Conservation (phyloP, 2,797 vertebrate genomes). For the Champsocephalus gunnari region DNA sequence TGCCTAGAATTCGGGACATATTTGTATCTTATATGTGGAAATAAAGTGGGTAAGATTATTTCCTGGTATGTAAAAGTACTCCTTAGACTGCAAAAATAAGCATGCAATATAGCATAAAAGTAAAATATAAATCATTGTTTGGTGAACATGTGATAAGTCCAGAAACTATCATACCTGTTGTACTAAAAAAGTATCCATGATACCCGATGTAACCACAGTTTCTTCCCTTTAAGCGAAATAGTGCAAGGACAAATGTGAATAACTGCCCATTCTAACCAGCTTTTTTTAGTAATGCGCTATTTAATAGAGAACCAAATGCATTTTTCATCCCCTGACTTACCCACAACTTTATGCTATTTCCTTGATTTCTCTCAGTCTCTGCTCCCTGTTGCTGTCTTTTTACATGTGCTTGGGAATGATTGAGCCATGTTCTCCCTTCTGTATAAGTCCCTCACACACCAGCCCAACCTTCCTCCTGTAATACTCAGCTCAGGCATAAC, state of each 20-base stretch:
- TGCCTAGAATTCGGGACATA: too few relatives aligned
- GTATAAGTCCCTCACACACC: constrained; percentile 1
- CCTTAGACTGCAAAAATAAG: background rate
- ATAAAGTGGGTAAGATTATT: background rate
- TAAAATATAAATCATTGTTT: background rate
- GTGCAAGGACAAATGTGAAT: background rate
- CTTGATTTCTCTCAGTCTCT: constrained; percentile 45
- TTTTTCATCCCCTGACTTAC: constrained; percentile 7
- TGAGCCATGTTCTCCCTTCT: constrained; percentile 52
- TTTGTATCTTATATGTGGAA: background rate
- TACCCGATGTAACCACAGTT: background rate
- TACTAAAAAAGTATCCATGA: background rate
- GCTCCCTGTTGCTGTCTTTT: constrained; percentile 47
- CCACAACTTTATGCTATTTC: constrained; percentile 25
- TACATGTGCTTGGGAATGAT: constrained; percentile 53
- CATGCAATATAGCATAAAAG: background rate
- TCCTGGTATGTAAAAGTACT: background rate
- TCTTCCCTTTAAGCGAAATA: constrained; percentile 10
- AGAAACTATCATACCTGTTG: background rate
- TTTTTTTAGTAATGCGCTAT: constrained; percentile 13
- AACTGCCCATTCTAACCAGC: background rate
- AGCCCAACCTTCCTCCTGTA: constrained; percentile 23
- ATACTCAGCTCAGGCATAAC: constrained; percentile 54
- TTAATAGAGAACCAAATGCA: constrained; percentile 13
- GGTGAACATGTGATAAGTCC: background rate